Percentiles rank a stretch among this genome's conserved stretches.
Conservation (phyloP, 1,140 invertebrate species). For the Cecropterus lyciades region DNA sequence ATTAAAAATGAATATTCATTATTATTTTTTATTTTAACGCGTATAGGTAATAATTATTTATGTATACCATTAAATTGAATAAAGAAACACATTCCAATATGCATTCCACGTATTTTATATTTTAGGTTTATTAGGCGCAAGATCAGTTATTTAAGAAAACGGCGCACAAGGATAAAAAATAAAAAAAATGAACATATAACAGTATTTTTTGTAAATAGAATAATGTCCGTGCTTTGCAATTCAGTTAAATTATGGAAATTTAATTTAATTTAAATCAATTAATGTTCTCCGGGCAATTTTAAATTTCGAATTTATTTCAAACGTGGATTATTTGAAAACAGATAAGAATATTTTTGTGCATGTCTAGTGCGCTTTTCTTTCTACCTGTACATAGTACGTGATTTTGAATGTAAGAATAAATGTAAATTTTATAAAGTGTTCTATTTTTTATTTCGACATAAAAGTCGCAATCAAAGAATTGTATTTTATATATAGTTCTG, state of each 20-base stretch:
- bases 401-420: slow-evolving; percentile 79
- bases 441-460: slow-evolving; percentile 50
- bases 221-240: slow-evolving; percentile 1
- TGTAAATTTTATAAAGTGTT: slow-evolving; percentile 80
- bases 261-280: not conserved
- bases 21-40: slow-evolving; percentile 2
- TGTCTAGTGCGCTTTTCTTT: slow-evolving; percentile 72
- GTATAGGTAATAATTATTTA: slow-evolving; percentile 12
- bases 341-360: slow-evolving; percentile 68
- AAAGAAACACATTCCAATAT: not conserved
- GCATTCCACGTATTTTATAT: slow-evolving; percentile 25
- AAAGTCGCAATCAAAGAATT: no score
- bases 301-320: not conserved
- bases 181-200: slow-evolving; percentile 23
- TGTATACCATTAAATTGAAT: slow-evolving; percentile 15
- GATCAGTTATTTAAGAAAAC: slow-evolving; percentile 41
- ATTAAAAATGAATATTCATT: slow-evolving; percentile 12
- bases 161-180: slow-evolving; percentile 51
- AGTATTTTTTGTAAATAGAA: slow-evolving; percentile 32
- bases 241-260: slow-evolving; percentile 13
- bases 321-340: slow-evolving; percentile 21
- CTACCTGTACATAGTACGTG: slow-evolving; percentile 77
- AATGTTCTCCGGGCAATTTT: not conserved
- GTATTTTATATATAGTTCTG: no score
- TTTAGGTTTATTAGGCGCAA: slow-evolving; percentile 22